Base-by-base conservation (phyloP, 2,113 vertebrate species). In the Lota lota region DNA sequence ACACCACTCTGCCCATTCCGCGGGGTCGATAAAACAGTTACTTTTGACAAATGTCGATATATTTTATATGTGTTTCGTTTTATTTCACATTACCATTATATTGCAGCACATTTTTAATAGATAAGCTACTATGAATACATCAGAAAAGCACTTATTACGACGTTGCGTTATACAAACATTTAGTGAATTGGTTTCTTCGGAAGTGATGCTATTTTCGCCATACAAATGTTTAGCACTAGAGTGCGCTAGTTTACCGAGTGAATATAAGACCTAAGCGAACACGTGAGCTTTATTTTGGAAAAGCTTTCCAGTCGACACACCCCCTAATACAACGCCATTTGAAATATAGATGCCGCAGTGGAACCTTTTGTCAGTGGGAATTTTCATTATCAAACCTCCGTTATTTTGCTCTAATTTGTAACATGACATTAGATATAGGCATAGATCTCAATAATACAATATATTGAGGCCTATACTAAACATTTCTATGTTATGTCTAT, bases 131-230 rank as follows among this genome's bases (percentile, higher is more conserved):
- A 33, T 33, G 4, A 33, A 33, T 19, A 53, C 19, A 63, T 4
- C 17, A 21, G 1, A 0, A 6, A 8, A 36, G 63, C 1, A 0
- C n/a, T 2, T 20, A 15, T n/a, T 10, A 8, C 8, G 53, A 15
- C 17, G 0, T 54, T 21, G 36, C 17, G 28, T 67, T 64, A 51
- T 20, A 33, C 47, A 33, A 22, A 76, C 36, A 77, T 21, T 14
- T 5, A 1, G 5, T 50, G 0, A 1, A 51, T 80, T 88, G 90
- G 90, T 91, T 80, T 40, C 18, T 67, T 72, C 87, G 79, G 1
- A 68, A 24, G 17, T 14, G 61, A 61, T 82, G 81, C 70, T 92
- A 88, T 92, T 92, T 92, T 92, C 89, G 91, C 90, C 85, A 90
- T 90, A 71, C 77, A 22, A 1, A 1, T 2, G 0, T 16, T 0